These are phyloP conservation scores for Varecia variegata DNA, from an alignment of 2,797 vertebrate genomes.

Conservation along the genomic window DNA sequence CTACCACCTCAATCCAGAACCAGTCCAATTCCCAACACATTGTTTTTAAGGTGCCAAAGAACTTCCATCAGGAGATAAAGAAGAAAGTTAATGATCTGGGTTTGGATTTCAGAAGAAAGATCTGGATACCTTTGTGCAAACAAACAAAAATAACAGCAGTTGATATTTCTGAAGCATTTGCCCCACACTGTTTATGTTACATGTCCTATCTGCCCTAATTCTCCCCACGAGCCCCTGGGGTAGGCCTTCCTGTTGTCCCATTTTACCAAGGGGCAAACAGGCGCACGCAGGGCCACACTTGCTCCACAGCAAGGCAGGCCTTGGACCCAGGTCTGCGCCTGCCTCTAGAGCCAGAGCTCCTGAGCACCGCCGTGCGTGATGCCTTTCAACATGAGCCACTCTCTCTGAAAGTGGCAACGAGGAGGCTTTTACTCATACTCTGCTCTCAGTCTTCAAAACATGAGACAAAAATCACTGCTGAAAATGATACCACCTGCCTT, in stretches of 20 bases:
- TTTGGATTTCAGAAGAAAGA: not conserved
- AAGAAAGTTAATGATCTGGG: not conserved
- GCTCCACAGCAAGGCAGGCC: not conserved
- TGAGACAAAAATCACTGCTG: rapidly evolving
- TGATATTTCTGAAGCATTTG: not conserved
- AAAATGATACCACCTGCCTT: rapidly evolving
- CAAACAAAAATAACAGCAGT: not conserved
- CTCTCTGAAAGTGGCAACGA: rapidly evolving
- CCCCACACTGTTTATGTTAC: not conserved
- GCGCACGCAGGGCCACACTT: not conserved
- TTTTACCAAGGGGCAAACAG: not conserved
- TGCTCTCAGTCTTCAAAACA: not conserved
- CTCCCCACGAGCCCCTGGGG: too few species aligned
- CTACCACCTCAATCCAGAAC: not conserved
- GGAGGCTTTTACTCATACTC: not conserved
- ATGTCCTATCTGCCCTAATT: rapidly evolving
- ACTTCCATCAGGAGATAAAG: not conserved
- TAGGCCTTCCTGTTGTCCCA: not conserved
- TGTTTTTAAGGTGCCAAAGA: not conserved
- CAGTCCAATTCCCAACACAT: rapidly evolving
- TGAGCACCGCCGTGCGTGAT: rapidly evolving
- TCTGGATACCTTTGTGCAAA: not conserved
- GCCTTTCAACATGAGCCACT: rapidly evolving
- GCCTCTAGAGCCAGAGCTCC: not conserved
- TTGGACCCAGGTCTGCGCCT: not conserved